Evolutionary conservation across 2,113 vertebrate species (phyloP).

Genomic region (Scomber scombrus): DNA sequence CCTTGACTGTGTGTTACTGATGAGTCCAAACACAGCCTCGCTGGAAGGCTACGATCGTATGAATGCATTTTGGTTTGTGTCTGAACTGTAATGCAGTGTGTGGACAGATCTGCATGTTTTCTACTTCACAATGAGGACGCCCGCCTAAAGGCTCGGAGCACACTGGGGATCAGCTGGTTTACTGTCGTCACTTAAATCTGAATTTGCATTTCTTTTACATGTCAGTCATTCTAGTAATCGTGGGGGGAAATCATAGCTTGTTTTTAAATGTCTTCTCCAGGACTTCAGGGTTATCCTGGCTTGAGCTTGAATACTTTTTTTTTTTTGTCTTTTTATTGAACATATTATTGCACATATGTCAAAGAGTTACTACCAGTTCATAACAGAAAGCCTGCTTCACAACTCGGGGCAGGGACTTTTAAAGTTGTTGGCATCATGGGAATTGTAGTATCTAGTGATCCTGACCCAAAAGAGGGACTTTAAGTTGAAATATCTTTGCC

Average conservation of each 20-base stretch:
- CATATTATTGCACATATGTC: too few relatives aligned
- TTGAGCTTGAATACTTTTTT: too few relatives aligned
- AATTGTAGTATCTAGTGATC: neutral
- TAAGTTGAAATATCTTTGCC: neutral
- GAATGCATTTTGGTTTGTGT: conserved; percentile 10
- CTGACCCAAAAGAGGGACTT: neutral
- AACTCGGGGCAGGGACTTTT: neutral
- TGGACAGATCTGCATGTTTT: conserved; percentile 18
- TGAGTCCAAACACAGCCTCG: conserved; percentile 42
- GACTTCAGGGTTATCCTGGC: too few relatives aligned
- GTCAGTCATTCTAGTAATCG: too few relatives aligned
- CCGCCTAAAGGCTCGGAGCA: conserved; percentile 7
- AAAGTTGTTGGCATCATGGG: neutral
- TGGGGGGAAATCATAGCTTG: too few relatives aligned
- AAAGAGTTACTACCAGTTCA: too few relatives aligned
- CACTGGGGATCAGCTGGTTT: conserved; percentile 5
- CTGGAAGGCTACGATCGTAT: conserved; percentile 1
- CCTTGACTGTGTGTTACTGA: conserved; percentile 75
- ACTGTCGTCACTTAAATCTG: neutral
- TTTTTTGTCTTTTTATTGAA: too few relatives aligned
- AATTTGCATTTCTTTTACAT: neutral
- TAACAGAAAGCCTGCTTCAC: too few relatives aligned
- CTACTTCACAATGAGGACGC: neutral
- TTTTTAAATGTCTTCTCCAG: too few relatives aligned
- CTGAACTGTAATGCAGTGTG: neutral